Percentiles rank a stretch among this genome's conserved stretches.
phyloP scores from a whole-genome alignment of 2,797 vertebrate species.

The Tadarida brasiliensis region DNA sequence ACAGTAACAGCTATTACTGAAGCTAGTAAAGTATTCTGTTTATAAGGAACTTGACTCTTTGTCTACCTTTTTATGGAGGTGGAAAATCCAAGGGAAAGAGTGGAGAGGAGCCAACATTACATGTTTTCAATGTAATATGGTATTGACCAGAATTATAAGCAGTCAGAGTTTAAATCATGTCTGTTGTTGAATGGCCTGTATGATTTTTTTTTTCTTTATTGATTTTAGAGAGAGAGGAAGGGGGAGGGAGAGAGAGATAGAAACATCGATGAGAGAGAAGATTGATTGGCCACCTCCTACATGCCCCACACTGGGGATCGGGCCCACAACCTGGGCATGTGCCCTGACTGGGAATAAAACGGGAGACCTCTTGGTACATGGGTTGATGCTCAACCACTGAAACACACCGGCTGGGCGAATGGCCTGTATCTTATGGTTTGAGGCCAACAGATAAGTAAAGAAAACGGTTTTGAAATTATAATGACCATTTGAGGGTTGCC shows the following conservation, averaged over 20 bases:
- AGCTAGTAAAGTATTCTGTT: not conserved
- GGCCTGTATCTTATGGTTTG: not conserved
- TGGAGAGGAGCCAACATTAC: not conserved
- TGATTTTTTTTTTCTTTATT: too few relatives aligned
- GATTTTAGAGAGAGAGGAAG: too few relatives aligned
- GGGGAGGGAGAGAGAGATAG: too few relatives aligned
- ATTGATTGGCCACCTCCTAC: too few relatives aligned
- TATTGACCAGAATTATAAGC: not conserved
- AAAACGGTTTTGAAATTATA: not conserved
- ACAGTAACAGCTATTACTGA: not conserved
- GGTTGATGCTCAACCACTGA: too few relatives aligned
- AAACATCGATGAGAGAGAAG: too few relatives aligned
- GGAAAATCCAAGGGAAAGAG: not conserved
- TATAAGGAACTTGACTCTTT: conserved; percentile 13
- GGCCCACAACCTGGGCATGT: too few relatives aligned
- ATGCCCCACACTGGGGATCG: too few relatives aligned
- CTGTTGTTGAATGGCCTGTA: not conserved
- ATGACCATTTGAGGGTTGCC: not conserved
- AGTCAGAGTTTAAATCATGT: not conserved
- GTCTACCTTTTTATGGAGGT: not conserved
- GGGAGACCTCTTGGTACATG: too few relatives aligned
- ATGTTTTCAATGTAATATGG: not conserved
- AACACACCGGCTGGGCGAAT: not conserved
- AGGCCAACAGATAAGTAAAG: not conserved
- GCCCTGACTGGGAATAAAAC: too few relatives aligned